Evolutionary conservation across 1,140 invertebrate genomes (phyloP).

Genomic region (Platyscapa corneri): DNA sequence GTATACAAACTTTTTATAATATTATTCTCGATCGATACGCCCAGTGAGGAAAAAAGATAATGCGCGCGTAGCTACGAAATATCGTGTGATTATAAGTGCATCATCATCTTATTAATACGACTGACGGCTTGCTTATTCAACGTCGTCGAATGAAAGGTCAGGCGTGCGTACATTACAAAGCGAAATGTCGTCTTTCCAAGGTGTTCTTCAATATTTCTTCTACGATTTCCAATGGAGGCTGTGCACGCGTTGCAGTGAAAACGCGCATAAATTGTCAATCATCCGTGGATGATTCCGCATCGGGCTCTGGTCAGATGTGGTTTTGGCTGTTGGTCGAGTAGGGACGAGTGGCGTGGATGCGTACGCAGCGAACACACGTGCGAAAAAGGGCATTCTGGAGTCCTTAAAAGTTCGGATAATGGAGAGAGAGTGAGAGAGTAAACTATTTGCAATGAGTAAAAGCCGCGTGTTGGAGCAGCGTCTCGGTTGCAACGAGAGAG

Average conservation of each 20-base stretch:
- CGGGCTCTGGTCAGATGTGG: too few relatives aligned
- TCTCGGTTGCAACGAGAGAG: background rate
- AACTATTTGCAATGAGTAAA: too few relatives aligned
- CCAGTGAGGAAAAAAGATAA: too few relatives aligned
- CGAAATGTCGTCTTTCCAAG: background rate
- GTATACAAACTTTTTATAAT: background rate
- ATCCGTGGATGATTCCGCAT: too few relatives aligned
- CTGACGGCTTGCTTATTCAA: background rate
- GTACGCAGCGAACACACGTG: background rate
- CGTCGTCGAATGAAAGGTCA: background rate
- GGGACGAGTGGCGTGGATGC: too few relatives aligned
- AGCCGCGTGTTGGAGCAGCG: too few relatives aligned
- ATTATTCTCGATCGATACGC: background rate
- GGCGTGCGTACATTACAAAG: background rate
- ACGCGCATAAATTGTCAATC: background rate
- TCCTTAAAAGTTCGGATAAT: too few relatives aligned
- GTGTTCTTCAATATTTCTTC: background rate
- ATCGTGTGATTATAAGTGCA: background rate
- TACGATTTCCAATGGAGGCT: background rate
- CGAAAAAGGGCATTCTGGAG: too few relatives aligned
- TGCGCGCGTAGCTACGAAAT: background rate
- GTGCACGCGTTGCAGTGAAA: background rate
- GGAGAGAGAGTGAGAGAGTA: too few relatives aligned
- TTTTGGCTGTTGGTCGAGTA: background rate
- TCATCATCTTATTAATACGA: background rate